These are phyloP conservation scores for Patiria miniata DNA, from an alignment of 35 echinoderm and acorn worm species.

Conservation along the genomic window DNA sequence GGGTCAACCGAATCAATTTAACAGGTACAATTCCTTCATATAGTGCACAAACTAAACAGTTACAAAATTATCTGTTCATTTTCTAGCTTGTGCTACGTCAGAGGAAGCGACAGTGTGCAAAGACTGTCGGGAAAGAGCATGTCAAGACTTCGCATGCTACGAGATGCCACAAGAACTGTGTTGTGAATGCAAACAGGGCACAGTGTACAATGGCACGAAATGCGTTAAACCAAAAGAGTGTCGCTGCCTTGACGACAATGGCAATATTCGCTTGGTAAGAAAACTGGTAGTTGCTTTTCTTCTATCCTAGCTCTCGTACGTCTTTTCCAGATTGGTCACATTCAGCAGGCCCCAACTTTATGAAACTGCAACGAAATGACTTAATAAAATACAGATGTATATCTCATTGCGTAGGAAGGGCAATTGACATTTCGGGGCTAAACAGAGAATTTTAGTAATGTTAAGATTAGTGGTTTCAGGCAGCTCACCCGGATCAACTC, in stretches of 20 bases:
- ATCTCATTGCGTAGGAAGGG: too few relatives aligned
- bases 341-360: too few relatives aligned
- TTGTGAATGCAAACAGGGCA: slow-evolving; percentile 36
- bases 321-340: neutral
- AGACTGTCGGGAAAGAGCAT: slow-evolving; percentile 26
- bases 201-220: slow-evolving; percentile 23
- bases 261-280: slow-evolving; percentile 34
- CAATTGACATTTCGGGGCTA: too few relatives aligned
- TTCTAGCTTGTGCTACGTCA: neutral
- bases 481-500: too few relatives aligned
- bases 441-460: too few relatives aligned
- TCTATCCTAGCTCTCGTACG: neutral
- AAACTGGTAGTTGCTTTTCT: neutral
- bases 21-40: too few relatives aligned
- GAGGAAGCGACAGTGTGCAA: slow-evolving; percentile 23
- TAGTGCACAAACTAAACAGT: too few relatives aligned
- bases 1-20: too few relatives aligned
- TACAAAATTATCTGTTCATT: neutral
- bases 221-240: slow-evolving; percentile 23
- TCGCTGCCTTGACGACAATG: slow-evolving; percentile 2
- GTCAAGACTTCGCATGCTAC: slow-evolving; percentile 11
- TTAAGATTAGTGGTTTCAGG: too few relatives aligned
- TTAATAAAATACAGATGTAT: too few relatives aligned
- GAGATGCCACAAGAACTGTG: slow-evolving; percentile 26
- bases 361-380: too few relatives aligned